Percentiles rank a stretch among this genome's conserved stretches.
Conservation (phyloP, 2,888 invertebrate genomes). For the Nudaria mundana region DNA sequence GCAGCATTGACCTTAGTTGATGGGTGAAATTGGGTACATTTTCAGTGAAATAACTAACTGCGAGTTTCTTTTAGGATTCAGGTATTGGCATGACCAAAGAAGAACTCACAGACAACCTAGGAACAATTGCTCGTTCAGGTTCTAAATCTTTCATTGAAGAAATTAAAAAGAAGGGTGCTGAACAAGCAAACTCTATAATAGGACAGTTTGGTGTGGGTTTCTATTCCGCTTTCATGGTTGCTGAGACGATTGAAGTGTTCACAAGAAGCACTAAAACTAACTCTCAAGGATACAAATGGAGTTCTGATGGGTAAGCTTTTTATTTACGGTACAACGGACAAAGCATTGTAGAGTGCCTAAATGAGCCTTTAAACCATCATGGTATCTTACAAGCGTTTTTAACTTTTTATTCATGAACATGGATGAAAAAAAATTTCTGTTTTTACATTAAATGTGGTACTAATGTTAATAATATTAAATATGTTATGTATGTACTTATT, state of each 20-base stretch:
- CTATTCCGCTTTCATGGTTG: slow-evolving; percentile 99
- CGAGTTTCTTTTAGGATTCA: slow-evolving; percentile 90
- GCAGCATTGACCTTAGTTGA: too few species aligned
- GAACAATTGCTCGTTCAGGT: slow-evolving; percentile 97
- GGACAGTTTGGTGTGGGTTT: slow-evolving; percentile 99
- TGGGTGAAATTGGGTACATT: too few species aligned
- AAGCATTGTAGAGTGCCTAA: too few species aligned
- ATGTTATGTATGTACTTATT: too few species aligned
- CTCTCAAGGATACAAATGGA: slow-evolving; percentile 91
- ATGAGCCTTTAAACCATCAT: too few species aligned
- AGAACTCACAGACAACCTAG: slow-evolving; percentile 94
- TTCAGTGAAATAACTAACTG: too few species aligned
- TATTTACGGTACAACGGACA: too few species aligned
- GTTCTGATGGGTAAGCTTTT: slow-evolving; percentile 90
- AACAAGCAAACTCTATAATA: slow-evolving; percentile 88
- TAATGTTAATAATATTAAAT: too few species aligned
- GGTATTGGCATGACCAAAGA: slow-evolving; percentile 98
- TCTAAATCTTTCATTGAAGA: slow-evolving; percentile 96
- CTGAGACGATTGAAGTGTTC: slow-evolving; percentile 95
- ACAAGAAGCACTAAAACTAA: slow-evolving; percentile 86
- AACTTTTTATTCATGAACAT: too few species aligned
- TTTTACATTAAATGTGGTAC: too few species aligned
- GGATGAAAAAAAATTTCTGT: too few species aligned
- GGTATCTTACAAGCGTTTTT: too few species aligned
- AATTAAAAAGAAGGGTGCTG: slow-evolving; percentile 84